Evolutionary conservation across 2,888 invertebrate genomes (phyloP).

Genomic region (Conus canariensis): DNA sequence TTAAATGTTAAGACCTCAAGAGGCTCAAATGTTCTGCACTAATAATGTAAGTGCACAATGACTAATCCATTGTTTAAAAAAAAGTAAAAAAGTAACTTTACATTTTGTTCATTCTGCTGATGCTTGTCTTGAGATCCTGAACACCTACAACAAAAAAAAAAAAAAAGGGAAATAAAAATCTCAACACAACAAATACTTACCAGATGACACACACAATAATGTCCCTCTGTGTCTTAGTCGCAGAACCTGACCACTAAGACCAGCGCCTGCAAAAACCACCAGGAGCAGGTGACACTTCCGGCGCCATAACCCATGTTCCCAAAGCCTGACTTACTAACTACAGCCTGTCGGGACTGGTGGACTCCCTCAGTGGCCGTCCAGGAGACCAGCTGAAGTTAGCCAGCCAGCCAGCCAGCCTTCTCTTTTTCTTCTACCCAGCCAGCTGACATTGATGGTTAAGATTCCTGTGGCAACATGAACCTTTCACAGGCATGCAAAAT

Average conservation of each 20-base stretch:
- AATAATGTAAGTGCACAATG: no score
- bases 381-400: no score
- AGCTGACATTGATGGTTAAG: no score
- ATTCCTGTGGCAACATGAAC: no score
- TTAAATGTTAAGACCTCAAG: no score
- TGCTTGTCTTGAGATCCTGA: neutral
- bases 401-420: no score
- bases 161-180: neutral
- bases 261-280: constrained; percentile 1
- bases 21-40: no score
- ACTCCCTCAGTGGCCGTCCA: neutral
- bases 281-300: neutral
- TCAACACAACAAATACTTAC: neutral
- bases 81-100: neutral
- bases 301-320: neutral
- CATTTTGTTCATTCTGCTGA: neutral
- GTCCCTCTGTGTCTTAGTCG: neutral
- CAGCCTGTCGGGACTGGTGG: neutral
- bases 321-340: neutral
- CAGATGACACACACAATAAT: neutral
- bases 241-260: neutral
- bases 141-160: neutral
- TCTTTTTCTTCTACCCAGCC: no score
- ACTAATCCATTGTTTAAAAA: neutral
- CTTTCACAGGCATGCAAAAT: no score